Evolutionary conservation across 2,797 vertebrate genomes (phyloP).

Genomic region (Myotis vivesi): DNA sequence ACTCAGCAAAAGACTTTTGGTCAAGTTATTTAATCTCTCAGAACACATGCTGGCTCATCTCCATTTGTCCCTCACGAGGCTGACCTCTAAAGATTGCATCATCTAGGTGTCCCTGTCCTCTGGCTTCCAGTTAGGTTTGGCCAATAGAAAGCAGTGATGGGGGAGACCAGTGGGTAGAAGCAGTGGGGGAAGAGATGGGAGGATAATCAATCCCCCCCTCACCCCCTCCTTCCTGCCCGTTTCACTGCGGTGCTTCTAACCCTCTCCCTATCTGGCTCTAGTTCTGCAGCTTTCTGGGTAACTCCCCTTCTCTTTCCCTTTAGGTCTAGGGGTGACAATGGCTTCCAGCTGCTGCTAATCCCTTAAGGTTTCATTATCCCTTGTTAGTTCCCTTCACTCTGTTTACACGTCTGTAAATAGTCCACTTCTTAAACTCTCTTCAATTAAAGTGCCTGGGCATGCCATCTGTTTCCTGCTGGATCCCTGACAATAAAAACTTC

Average conservation of each 20-base stretch:
- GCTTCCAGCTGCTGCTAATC: not conserved
- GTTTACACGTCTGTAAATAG: not conserved
- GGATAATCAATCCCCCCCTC: not conserved
- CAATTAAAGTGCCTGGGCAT: not conserved
- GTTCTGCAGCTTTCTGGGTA: not conserved
- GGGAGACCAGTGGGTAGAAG: not conserved
- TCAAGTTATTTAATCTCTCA: not conserved
- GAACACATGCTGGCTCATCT: not conserved
- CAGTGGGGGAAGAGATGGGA: not conserved
- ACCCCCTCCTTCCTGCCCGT: fast-evolving
- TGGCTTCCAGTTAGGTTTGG: not conserved
- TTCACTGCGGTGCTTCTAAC: too few species aligned
- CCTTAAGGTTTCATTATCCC: not conserved
- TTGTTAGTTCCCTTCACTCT: not conserved
- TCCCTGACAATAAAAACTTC: not conserved
- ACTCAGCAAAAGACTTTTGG: not conserved
- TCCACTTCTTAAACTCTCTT: not conserved
- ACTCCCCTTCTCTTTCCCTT: not conserved
- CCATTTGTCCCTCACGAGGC: not conserved
- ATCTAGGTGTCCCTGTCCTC: not conserved
- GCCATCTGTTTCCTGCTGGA: not conserved
- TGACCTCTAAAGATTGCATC: not conserved
- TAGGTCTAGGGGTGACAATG: not conserved
- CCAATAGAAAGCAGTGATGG: not conserved
- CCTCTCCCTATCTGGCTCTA: not conserved